Conservation (phyloP, 2,888 invertebrate genomes). For the Villa cingulata region DNA sequence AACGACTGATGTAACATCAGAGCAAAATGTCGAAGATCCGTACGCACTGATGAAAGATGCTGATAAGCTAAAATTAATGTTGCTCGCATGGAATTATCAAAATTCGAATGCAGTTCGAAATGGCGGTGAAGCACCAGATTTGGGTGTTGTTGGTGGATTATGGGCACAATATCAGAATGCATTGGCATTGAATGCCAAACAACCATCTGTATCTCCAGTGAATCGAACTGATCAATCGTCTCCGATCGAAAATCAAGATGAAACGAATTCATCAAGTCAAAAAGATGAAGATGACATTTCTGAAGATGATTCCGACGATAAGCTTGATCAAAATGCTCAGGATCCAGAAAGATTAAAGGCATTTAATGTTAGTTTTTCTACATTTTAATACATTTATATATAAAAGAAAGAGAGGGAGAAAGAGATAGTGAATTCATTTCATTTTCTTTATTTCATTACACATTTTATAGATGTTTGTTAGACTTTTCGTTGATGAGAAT, state of each 20-base stretch:
- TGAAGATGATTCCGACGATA: conserved; percentile 83
- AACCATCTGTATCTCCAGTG: conserved; percentile 39
- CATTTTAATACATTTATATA: too few relatives aligned
- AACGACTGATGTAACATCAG: conserved; percentile 18
- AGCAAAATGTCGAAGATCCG: conserved; percentile 22
- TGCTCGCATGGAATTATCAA: conserved; percentile 79
- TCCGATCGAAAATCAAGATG: conserved; percentile 51
- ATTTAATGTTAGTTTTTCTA: conserved; percentile 64
- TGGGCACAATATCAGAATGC: conserved; percentile 78
- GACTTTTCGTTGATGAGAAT: conserved; percentile 93
- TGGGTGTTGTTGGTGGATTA: conserved; percentile 52
- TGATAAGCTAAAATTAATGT: conserved; percentile 77
- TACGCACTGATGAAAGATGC: conserved; percentile 56
- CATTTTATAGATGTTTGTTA: conserved; percentile 79
- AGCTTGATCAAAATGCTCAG: conserved; percentile 73
- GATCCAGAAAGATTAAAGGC: conserved; percentile 92
- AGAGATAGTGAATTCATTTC: conserved; percentile 16
- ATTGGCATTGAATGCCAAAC: conserved; percentile 51
- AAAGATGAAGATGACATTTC: conserved; percentile 70
- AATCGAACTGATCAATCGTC: conserved; percentile 47
- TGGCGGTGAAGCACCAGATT: conserved; percentile 36
- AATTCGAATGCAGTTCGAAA: conserved; percentile 56
- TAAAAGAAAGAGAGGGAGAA: too few relatives aligned
- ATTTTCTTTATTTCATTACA: conserved; percentile 11
- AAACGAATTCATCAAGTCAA: conserved; percentile 77